Base-by-base conservation (phyloP, 2,113 vertebrate species). In the Corapipo altera region DNA sequence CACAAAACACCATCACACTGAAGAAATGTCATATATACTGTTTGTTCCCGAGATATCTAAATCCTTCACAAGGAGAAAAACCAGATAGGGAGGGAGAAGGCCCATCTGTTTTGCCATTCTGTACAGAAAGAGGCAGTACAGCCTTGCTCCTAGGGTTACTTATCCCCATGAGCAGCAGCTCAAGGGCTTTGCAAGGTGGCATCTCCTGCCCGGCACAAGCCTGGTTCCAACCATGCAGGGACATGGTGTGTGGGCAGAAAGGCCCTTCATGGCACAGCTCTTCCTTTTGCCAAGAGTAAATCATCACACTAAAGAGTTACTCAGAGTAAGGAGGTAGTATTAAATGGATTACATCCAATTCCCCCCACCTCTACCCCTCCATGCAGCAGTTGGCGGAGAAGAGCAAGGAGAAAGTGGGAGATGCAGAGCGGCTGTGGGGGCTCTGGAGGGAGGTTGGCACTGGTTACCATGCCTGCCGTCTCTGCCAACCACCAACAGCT, bases 1-100 rank as follows among this genome's bases (percentile, higher is more conserved):
- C 62, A 33, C n/a, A 62, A 62, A 37, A 17, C 0, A 0, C 61
- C 59, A 39, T 52, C 33, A 24, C 2, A 12, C 4, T n/a, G n/a
- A 64, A 77, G 44, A 81, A 64, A 33, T 22, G 15, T 11, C 7
- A 6, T 21, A 11, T 6, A 21, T 44, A 22, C 9, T 19, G 6
- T 39, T 80, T 37, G 30, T 48, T 79, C 46, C 54, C 24, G 48
- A 35, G 61, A 28, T 64, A 65, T 59, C 19, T 84, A 75, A 83
- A 77, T n/a, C 15, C 11, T 12, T 54, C 17, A 37, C 0, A 6
- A 61, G 10, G 35, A 30, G 46, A 41, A 66, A 52, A 21, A 76
- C 22, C 18, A 44, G 39, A 23, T 24, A 27, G 35, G 9, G 43
- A 48, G 8, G 8, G 26, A 67, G 64, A 85, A 82, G 26, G 20